Base-by-base conservation (phyloP, 2,888 invertebrate genomes). In the Agrochola circellaris region DNA sequence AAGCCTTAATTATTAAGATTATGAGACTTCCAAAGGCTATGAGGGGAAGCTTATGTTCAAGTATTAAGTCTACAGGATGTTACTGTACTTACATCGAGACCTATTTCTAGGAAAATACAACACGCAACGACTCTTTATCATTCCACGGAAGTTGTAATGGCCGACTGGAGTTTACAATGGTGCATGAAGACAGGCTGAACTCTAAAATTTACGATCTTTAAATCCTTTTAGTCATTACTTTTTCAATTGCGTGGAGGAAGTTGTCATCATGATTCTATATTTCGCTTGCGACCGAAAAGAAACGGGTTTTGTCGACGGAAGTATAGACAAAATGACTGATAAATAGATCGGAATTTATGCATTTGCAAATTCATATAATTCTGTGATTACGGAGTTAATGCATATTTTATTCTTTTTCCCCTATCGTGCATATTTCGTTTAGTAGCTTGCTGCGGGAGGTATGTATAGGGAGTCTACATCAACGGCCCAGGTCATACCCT, bases 121-220 rank as follows among this genome's bases (percentile, higher is more conserved):
- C 82, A 62, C 76, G 69, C 82, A 48, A 77, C 23, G 62, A 48
- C 70, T 73, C 69, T 83, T 70, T 71, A 85, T 83, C 85, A 85
- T 85, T 70, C 66, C 42, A 26, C 73, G 85, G 85, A 83, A 85
- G 85, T 85, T 48, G 73, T 85, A 77, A 83, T 76, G 73, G 73
- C 73, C 75, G 75, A 70, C 60, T 80, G 62, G 71, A 85, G 61
- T 76, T 76, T 66, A 72, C 85, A 64, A 81, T 70, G 68, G 45
- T 68, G 67, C 68, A 72, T 69, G 82, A 75, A 84, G 75, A 70
- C 73, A 79, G 64, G 5, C 15, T 70, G 23, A 48, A 62, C 64
- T 54, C 60, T 34, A 30, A 75, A 70, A 80, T 82, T 80, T 84
- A 84, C 70, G 81, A 60, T 62, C 70, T 9, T 71, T 34, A 69